Percentiles rank a stretch among this genome's conserved stretches.
Evolutionary conservation across 92 coral and sea anemone species (phyloP).

Genomic region (Ricordea florida): DNA sequence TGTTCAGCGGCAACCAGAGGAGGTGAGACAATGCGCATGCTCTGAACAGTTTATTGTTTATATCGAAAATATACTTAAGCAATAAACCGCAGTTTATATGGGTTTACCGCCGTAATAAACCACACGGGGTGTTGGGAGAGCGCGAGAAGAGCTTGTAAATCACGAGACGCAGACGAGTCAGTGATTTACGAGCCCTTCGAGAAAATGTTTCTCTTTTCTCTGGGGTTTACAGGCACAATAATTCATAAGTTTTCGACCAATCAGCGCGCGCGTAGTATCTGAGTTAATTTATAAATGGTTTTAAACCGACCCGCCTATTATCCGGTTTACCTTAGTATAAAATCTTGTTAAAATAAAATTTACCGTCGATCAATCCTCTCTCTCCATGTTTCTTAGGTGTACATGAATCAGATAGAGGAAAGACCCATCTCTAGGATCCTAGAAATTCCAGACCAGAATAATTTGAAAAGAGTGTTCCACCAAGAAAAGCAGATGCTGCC

Average conservation of each 20-base stretch:
- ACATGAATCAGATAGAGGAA: constrained; percentile 67
- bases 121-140: too few species aligned
- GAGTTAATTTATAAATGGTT: too few species aligned
- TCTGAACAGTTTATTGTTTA: neutral
- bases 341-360: neutral
- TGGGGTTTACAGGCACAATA: too few species aligned
- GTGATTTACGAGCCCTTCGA: too few species aligned
- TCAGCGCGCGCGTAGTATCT: too few species aligned
- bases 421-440: constrained; percentile 79
- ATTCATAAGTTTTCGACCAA: too few species aligned
- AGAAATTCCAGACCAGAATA: constrained; percentile 76
- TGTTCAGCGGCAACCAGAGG: constrained; percentile 78
- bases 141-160: too few species aligned
- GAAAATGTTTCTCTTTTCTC: neutral
- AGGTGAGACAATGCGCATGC: constrained; percentile 48
- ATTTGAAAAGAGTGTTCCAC: constrained; percentile 61
- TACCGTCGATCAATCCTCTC: neutral
- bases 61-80: neutral
- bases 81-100: too few species aligned
- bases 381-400: constrained; percentile 44
- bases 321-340: neutral
- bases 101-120: too few species aligned
- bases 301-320: too few species aligned
- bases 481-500: constrained; percentile 82
- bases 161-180: too few species aligned